A percentile compares a stretch with the other conserved stretches of the same genome.
These are phyloP conservation scores for Apogon talboti DNA, from an alignment of 2,797 vertebrate species.

Conservation along the genomic window DNA sequence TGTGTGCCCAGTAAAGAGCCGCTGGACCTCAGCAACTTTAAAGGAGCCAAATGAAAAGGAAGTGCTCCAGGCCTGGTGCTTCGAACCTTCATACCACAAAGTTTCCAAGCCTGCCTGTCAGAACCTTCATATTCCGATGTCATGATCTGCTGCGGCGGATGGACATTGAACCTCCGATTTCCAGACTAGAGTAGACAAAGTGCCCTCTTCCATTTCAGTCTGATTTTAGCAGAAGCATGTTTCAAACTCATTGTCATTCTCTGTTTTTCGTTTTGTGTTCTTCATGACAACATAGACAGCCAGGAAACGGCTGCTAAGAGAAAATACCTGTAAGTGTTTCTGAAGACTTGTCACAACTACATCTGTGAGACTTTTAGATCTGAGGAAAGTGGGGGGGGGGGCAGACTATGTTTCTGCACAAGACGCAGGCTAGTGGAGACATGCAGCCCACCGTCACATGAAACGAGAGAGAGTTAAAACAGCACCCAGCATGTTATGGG, in stretches of 20 bases:
- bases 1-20: slow-evolving; percentile 94
- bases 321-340: slow-evolving; percentile 4
- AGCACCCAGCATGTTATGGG: slow-evolving; percentile 1
- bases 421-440: neutral
- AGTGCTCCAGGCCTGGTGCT: slow-evolving; percentile 3
- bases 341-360: neutral
- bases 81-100: slow-evolving; percentile 9
- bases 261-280: slow-evolving; percentile 5
- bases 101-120: slow-evolving; percentile 30
- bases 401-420: neutral
- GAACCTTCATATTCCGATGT: slow-evolving; percentile 13
- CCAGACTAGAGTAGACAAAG: slow-evolving; percentile 22
- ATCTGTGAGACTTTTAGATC: neutral
- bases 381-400: neutral
- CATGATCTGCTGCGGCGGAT: slow-evolving; percentile 29
- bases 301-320: slow-evolving; percentile 26
- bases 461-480: neutral
- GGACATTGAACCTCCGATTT: slow-evolving; percentile 7
- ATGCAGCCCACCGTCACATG: neutral
- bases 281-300: slow-evolving; percentile 16
- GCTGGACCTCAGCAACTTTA: slow-evolving; percentile 89
- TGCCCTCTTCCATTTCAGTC: slow-evolving; percentile 20
- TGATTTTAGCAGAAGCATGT: slow-evolving; percentile 47
- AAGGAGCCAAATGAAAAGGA: slow-evolving; percentile 79
- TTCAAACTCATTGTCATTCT: slow-evolving; percentile 18